Evolutionary conservation across 1,140 invertebrate genomes (phyloP).

Genomic region (Zaprionus africanus): DNA sequence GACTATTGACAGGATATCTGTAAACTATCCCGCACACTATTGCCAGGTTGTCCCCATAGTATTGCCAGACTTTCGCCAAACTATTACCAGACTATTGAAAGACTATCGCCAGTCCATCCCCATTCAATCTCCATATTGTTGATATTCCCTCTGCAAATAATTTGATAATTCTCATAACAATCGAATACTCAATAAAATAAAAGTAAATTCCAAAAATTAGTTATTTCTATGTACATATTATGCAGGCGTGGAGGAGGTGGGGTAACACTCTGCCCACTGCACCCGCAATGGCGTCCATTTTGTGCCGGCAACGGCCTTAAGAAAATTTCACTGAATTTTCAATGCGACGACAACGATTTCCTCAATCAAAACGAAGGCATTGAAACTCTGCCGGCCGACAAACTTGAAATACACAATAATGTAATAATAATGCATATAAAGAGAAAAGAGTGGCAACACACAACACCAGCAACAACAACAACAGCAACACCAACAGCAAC

Average conservation of each 20-base stretch:
- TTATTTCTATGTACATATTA: not conserved
- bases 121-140: too few species aligned
- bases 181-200: not conserved
- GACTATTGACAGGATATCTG: too few species aligned
- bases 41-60: too few species aligned
- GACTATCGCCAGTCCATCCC: too few species aligned
- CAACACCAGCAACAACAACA: constrained; percentile 27
- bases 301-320: constrained; percentile 52
- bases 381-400: constrained; percentile 47
- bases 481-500: constrained; percentile 7
- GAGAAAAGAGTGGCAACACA: constrained; percentile 36
- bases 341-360: constrained; percentile 72
- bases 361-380: constrained; percentile 81
- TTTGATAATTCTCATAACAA: constrained; percentile 47
- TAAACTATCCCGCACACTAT: too few species aligned
- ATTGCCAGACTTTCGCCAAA: too few species aligned
- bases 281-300: constrained; percentile 51
- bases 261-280: not conserved
- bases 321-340: constrained; percentile 81
- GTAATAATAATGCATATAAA: constrained; percentile 63
- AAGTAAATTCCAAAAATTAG: not conserved
- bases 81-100: too few species aligned
- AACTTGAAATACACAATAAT: constrained; percentile 58
- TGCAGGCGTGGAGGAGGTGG: not conserved
- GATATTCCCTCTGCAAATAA: not conserved